A percentile compares a stretch with the other conserved stretches of the same genome.
Conservation (phyloP, 1,140 invertebrate species). For the Microplitis mediator region DNA sequence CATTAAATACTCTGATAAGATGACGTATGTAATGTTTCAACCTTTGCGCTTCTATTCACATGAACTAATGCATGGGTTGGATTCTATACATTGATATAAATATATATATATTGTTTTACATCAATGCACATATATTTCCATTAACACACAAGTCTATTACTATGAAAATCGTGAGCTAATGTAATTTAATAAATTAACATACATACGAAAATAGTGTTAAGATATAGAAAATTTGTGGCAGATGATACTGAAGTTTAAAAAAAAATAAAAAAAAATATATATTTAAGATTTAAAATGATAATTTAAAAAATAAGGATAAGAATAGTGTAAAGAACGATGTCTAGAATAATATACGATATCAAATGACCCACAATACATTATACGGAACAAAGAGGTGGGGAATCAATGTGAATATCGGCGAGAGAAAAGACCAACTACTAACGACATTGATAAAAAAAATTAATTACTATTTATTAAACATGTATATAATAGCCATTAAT, state of each 20-base stretch:
- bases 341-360: constrained; percentile 6
- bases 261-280: not conserved
- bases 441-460: not conserved
- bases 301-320: not conserved
- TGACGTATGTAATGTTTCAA: not conserved
- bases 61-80: not conserved
- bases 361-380: constrained; percentile 19
- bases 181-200: not conserved
- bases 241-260: not conserved
- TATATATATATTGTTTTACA: not conserved
- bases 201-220: not conserved
- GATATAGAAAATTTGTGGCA: not conserved
- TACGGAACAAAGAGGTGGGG: constrained; percentile 5
- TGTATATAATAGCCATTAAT: not conserved
- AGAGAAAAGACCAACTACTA: not conserved
- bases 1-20: not conserved
- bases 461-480: not conserved
- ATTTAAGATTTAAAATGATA: not conserved
- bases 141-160: not conserved
- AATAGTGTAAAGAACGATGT: not conserved
- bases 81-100: constrained; percentile 1
- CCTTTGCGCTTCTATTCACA: not conserved
- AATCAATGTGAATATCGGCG: constrained; percentile 9
- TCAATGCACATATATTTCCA: not conserved
- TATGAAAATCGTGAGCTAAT: no score